Base-by-base conservation (phyloP, 2,113 vertebrate species). In the Onychorhynchus coronatus region DNA sequence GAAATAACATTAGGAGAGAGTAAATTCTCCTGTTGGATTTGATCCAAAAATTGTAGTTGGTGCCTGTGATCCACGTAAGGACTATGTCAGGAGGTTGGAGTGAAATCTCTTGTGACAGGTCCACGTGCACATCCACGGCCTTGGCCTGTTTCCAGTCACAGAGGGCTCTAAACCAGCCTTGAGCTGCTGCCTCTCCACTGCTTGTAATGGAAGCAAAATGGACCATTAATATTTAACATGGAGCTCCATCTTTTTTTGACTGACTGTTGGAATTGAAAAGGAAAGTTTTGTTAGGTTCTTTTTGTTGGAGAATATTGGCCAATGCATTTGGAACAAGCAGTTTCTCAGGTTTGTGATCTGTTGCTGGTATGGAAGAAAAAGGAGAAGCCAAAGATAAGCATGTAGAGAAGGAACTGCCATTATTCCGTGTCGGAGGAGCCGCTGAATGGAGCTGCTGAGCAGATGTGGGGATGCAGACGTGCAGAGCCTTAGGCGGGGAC, bases 351-450 rank as follows among this genome's bases (percentile, higher is more conserved):
- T n/a, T 53, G 21, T 59, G 52, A 7, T 55, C 5, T n/a, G 25
- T 25, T 39, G 23, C 37, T 31, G 83, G 41, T 61, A 7, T 50
- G 56, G 67, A 58, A 65, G 74, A 56, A 63, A 22, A 25, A 39
- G 24, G 56, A 41, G 62, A 59, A 74, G 17, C 4, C 6, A 3
- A 14, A 30, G 73, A 18, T 6, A 15, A 66, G 73, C 46, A n/a
- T 1, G 9, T 5, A 3, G 4, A 30, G 59, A 25, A 24, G 7
- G 44, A 50, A 39, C 25, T 23, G 61, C 35, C 35, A 2, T 89
- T 33, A 8, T 66, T 91, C 46, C 3, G 0, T 70, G 6, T 30
- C 0, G 3, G n/a, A 82, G 82, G 46, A 77, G 68, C 4, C 47
- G 25, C 17, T 31, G 61, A 56, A 19, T 23, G 85, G 28, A 74